These are phyloP conservation scores for Heliornis fulica DNA, from an alignment of 2,113 vertebrate genomes.

Conservation along the genomic window DNA sequence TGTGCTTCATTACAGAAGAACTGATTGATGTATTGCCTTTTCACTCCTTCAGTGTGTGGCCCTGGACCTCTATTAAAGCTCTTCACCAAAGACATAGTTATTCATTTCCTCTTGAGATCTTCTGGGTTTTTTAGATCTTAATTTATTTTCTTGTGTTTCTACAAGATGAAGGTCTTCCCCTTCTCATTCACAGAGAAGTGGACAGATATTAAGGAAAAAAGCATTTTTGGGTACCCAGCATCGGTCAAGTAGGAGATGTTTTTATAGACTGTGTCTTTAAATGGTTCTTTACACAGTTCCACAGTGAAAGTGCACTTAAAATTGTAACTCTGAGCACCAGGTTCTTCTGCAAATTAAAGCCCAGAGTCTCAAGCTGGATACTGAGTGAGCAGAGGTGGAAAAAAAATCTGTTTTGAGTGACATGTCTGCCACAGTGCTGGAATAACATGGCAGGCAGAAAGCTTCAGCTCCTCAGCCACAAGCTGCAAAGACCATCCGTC, in stretches of 20 bases:
- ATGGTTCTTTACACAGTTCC: constrained; percentile 10
- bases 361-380: constrained; percentile 8
- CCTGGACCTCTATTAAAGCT: constrained; percentile 23
- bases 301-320: constrained; percentile 35
- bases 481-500: neutral
- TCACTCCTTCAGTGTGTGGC: neutral
- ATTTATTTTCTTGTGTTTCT: constrained; percentile 60
- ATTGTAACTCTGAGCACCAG: neutral
- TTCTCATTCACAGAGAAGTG: constrained; percentile 30
- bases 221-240: neutral
- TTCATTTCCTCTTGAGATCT: constrained; percentile 3
- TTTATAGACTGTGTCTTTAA: constrained; percentile 20
- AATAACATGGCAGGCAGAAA: neutral
- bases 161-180: constrained; percentile 12
- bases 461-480: neutral
- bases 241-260: constrained; percentile 45
- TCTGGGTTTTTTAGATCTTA: neutral
- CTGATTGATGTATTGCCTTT: neutral
- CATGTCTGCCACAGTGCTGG: neutral
- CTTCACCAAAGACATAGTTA: neutral
- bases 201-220: constrained; percentile 11
- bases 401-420: constrained; percentile 29
- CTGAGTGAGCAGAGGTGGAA: constrained; percentile 15
- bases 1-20: neutral
- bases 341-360: constrained; percentile 46